phyloP scores from a whole-genome alignment of 2,113 vertebrate genomes.

The Lepidiolamprologus cunningtoni region DNA sequence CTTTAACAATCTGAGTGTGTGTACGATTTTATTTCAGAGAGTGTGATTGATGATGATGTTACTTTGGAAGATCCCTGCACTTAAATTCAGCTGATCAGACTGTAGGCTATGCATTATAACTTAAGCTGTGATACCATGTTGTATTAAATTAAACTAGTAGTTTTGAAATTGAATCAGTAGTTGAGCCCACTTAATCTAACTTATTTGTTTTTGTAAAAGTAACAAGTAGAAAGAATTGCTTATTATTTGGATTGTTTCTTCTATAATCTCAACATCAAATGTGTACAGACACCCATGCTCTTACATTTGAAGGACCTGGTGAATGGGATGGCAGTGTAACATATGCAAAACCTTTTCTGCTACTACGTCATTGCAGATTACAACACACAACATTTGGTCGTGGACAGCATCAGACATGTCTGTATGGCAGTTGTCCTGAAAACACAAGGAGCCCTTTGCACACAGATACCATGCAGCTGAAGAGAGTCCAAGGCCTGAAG shows the following conservation, averaged over 20 bases:
- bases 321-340: not conserved
- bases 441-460: not conserved
- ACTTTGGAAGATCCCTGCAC: not conserved
- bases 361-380: not conserved
- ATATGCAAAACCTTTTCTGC: not conserved
- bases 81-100: not conserved
- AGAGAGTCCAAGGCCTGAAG: not conserved
- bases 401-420: not conserved
- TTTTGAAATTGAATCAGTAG: not conserved
- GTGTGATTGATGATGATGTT: not conserved
- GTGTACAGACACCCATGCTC: not conserved
- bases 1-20: accelerated
- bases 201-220: not conserved
- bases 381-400: not conserved
- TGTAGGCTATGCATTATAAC: not conserved
- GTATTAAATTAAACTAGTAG: not conserved
- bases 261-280: not conserved
- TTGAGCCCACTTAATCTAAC: not conserved
- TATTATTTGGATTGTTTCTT: not conserved
- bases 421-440: not conserved
- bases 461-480: not conserved
- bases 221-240: not conserved
- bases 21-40: not conserved
- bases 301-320: not conserved
- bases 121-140: not conserved